Conservation (phyloP, 2,888 invertebrate genomes). For the Parascotia fuliginaria region DNA sequence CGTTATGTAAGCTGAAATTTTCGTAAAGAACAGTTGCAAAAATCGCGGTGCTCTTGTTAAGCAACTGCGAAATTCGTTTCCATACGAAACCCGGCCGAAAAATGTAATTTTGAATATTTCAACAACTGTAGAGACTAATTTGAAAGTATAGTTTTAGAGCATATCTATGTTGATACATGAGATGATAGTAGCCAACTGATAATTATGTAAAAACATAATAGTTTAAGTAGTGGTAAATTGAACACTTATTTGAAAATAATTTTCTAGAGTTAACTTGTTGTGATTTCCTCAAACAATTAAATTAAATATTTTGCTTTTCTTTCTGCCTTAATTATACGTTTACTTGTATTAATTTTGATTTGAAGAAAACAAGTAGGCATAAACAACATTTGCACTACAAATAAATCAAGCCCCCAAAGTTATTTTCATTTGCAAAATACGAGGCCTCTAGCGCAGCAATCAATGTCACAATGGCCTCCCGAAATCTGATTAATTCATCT, state of each 20-base stretch:
- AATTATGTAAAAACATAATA: no score
- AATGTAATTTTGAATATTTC: constrained; percentile 24
- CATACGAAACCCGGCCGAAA: constrained; percentile 21
- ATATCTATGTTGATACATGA: no score
- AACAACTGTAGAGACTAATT: constrained; percentile 23
- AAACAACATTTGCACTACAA: constrained; percentile 23
- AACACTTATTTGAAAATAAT: no score
- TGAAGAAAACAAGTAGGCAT: constrained; percentile 2
- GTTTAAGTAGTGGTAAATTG: no score
- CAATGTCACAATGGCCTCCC: constrained; percentile 54
- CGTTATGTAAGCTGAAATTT: constrained; percentile 68
- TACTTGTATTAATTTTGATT: neutral
- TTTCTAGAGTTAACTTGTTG: no score
- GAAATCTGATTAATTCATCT: constrained; percentile 64
- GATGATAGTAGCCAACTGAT: no score
- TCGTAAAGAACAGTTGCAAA: constrained; percentile 65
- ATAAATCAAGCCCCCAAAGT: constrained; percentile 35
- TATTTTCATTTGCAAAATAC: constrained; percentile 38
- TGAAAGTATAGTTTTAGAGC: constrained; percentile 15
- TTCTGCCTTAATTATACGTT: no score
- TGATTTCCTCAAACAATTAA: no score
- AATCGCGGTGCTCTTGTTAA: constrained; percentile 53
- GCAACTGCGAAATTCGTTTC: constrained; percentile 31
- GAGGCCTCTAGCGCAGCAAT: constrained; percentile 45
- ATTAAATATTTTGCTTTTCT: no score